phyloP scores from a whole-genome alignment of 1,140 invertebrate genomes.

The Chlorops oryzae region DNA sequence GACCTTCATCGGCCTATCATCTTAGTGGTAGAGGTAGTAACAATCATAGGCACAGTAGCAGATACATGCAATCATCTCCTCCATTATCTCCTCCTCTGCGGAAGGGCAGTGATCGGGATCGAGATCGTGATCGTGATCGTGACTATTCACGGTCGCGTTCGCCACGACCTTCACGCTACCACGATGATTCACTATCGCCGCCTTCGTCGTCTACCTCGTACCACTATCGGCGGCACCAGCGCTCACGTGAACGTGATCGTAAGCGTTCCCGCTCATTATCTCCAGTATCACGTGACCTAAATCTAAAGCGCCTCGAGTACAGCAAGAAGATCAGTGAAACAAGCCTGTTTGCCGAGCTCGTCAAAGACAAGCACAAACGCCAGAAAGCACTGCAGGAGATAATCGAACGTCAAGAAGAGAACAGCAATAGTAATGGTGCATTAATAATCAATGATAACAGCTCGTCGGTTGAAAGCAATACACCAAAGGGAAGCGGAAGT shows the following conservation, averaged over 20 bases:
- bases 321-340: slow-evolving; percentile 74
- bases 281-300: slow-evolving; percentile 39
- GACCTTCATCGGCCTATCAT: slow-evolving; percentile 28
- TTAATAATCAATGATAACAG: slow-evolving; percentile 41
- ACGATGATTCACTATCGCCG: slow-evolving; percentile 19
- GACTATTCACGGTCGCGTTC: slow-evolving; percentile 25
- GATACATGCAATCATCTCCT: slow-evolving; percentile 29
- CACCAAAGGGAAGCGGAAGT: too few species aligned
- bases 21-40: slow-evolving; percentile 14
- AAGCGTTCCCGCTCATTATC: slow-evolving; percentile 23
- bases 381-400: slow-evolving; percentile 63
- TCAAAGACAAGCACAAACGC: slow-evolving; percentile 75
- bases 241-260: slow-evolving; percentile 18
- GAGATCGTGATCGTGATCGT: slow-evolving; percentile 20
- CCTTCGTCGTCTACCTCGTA: slow-evolving; percentile 24
- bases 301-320: slow-evolving; percentile 52
- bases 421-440: slow-evolving; percentile 45
- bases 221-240: slow-evolving; percentile 19
- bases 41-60: slow-evolving; percentile 20
- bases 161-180: slow-evolving; percentile 31
- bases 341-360: slow-evolving; percentile 79
- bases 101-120: slow-evolving; percentile 26
- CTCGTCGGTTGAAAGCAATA: slow-evolving; percentile 35
- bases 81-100: slow-evolving; percentile 28
- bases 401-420: slow-evolving; percentile 55